A percentile compares a stretch with the other conserved stretches of the same genome.
These are phyloP conservation scores for Diadophis punctatus DNA, from an alignment of 2,113 vertebrate species.

Conservation along the genomic window DNA sequence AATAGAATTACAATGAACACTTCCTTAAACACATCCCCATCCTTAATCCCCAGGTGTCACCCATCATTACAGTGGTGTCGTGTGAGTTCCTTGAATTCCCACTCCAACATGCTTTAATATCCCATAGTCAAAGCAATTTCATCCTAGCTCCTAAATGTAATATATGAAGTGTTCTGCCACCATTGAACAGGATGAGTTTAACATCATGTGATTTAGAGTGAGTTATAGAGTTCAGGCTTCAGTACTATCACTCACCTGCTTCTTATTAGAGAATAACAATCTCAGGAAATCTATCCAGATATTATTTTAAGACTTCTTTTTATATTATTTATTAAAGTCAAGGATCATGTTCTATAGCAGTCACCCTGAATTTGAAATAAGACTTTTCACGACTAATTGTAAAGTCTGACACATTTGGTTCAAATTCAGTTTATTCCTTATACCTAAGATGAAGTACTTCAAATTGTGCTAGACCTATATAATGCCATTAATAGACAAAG, in stretches of 20 bases:
- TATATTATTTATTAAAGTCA: not conserved
- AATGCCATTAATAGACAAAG: not conserved
- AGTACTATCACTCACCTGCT: not conserved
- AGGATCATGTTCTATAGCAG: not conserved
- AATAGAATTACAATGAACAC: not conserved
- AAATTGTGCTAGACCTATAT: not conserved
- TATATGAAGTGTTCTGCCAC: not conserved
- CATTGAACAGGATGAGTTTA: not conserved
- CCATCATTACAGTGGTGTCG: not conserved
- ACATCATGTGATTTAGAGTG: not conserved
- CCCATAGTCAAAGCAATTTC: not conserved
- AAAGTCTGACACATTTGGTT: not conserved
- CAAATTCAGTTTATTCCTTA: not conserved
- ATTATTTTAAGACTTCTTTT: not conserved
- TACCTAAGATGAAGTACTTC: not conserved
- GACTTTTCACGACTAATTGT: not conserved
- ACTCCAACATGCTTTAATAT: not conserved
- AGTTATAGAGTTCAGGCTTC: not conserved
- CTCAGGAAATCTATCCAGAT: not conserved
- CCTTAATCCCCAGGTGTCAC: not conserved
- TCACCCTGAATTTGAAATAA: not conserved
- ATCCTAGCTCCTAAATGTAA: not conserved
- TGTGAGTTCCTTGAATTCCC: not conserved
- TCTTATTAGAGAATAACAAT: not conserved
- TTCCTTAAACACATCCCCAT: not conserved